phyloP scores from a whole-genome alignment of 2,797 vertebrate genomes.

The Hydrolagus colliei region DNA sequence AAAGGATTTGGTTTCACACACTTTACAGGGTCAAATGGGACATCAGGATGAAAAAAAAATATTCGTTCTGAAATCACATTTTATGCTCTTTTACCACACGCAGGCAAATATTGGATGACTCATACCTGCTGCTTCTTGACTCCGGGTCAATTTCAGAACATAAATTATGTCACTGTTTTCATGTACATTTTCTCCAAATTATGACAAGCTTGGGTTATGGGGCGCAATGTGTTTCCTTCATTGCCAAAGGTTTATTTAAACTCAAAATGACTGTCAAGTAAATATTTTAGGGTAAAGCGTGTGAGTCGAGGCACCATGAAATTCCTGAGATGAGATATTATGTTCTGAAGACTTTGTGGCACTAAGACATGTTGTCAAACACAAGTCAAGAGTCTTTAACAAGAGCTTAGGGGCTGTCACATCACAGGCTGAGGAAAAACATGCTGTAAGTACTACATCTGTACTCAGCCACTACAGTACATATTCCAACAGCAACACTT shows the following conservation, averaged over 20 bases:
- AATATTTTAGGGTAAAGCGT: conserved; percentile 44
- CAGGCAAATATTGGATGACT: conserved; percentile 49
- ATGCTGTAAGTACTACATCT: background rate
- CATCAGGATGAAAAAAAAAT: conserved; percentile 50
- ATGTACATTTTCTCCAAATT: conserved; percentile 59
- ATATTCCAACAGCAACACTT: background rate
- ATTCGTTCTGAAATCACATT: conserved; percentile 48
- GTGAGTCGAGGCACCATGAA: conserved; percentile 40
- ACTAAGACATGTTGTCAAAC: conserved; percentile 16
- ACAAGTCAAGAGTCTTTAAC: conserved; percentile 15
- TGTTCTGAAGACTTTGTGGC: conserved; percentile 26
- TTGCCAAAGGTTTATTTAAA: conserved; percentile 54
- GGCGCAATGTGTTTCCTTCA: conserved; percentile 48
- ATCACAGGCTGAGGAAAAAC: conserved; percentile 9
- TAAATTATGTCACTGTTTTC: conserved; percentile 63
- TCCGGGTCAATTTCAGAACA: conserved; percentile 58
- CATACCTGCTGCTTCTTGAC: conserved; percentile 53
- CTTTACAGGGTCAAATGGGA: conserved; percentile 55
- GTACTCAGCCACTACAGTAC: background rate
- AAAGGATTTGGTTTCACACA: conserved; percentile 55
- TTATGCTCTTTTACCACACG: conserved; percentile 48
- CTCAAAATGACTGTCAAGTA: conserved; percentile 64
- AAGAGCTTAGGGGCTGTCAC: background rate
- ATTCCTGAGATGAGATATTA: conserved; percentile 23
- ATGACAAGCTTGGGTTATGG: conserved; percentile 40